Evolutionary conservation across 2,888 invertebrate species (phyloP).

Genomic region (Lasioglossum zephyrum): DNA sequence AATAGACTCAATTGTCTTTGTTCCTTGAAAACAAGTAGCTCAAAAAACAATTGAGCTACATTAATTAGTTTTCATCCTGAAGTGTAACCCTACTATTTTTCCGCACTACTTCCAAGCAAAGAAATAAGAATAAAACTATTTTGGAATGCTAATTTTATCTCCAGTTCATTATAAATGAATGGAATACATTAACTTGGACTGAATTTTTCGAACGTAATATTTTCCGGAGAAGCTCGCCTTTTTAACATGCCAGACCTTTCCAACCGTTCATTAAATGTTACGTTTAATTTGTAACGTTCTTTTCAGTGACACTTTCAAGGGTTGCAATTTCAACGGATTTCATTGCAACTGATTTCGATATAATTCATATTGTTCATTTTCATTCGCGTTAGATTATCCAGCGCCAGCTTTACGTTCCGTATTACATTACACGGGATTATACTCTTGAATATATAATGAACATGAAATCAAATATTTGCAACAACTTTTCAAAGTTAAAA

Average conservation of each 20-base stretch:
- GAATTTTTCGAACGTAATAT: not conserved
- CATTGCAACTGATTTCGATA: not conserved
- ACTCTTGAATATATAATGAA: not conserved
- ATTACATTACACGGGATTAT: not conserved
- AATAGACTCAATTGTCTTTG: too few relatives aligned
- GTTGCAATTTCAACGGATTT: not conserved
- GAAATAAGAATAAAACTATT: not conserved
- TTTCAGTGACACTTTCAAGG: not conserved
- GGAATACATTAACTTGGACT: not conserved
- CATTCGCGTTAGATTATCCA: not conserved
- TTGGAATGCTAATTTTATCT: not conserved
- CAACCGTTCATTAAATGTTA: not conserved
- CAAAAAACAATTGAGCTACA: not conserved
- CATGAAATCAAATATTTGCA: not conserved
- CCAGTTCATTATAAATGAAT: constrained; percentile 6
- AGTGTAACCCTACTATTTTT: too few relatives aligned
- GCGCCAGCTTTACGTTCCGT: not conserved
- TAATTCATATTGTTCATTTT: not conserved
- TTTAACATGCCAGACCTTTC: not conserved
- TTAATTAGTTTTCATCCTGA: not conserved
- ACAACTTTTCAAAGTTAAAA: not conserved
- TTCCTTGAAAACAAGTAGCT: too few relatives aligned
- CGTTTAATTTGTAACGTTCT: not conserved
- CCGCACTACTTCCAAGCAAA: not conserved
- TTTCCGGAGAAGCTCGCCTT: not conserved